Percentiles rank a stretch among this genome's conserved stretches.
phyloP scores from a whole-genome alignment of 1,140 invertebrate species.

The Drosophila persimilis region DNA sequence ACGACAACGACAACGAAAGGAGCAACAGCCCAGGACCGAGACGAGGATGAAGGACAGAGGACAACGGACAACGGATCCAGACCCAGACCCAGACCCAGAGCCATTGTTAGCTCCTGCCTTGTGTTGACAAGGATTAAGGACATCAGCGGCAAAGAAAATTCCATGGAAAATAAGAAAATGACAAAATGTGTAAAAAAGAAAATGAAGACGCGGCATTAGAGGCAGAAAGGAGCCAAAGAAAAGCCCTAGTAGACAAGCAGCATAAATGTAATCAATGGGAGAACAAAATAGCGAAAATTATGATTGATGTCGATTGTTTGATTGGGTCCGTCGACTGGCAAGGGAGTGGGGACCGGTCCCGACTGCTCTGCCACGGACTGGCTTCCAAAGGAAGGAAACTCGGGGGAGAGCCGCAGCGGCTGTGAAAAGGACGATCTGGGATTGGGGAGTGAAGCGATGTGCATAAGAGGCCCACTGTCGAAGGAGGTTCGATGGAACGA shows the following conservation, averaged over 20 bases:
- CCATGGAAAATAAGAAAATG: constrained; percentile 59
- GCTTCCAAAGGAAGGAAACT: background rate
- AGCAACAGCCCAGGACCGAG: constrained; percentile 42
- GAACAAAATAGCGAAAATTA: constrained; percentile 70
- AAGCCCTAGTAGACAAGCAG: constrained; percentile 30
- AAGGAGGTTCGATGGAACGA: too few relatives aligned
- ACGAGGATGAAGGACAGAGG: background rate
- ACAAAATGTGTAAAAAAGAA: constrained; percentile 52
- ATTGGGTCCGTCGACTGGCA: constrained; percentile 42
- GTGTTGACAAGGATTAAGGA: constrained; percentile 75
- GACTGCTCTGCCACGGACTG: background rate
- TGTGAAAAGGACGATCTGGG: too few relatives aligned
- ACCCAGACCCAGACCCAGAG: constrained; percentile 31
- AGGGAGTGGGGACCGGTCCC: too few relatives aligned
- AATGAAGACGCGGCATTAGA: constrained; percentile 20
- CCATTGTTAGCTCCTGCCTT: constrained; percentile 66
- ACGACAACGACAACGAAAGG: constrained; percentile 49
- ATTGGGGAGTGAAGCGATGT: too few relatives aligned
- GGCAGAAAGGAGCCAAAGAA: constrained; percentile 14
- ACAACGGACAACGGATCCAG: too few relatives aligned
- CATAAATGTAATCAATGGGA: constrained; percentile 75
- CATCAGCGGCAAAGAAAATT: constrained; percentile 44
- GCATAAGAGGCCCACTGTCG: background rate
- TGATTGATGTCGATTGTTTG: constrained; percentile 81
- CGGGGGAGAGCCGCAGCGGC: too few relatives aligned